These are phyloP conservation scores for Lathamus discolor DNA, from an alignment of 2,113 vertebrate species.

Conservation along the genomic window DNA sequence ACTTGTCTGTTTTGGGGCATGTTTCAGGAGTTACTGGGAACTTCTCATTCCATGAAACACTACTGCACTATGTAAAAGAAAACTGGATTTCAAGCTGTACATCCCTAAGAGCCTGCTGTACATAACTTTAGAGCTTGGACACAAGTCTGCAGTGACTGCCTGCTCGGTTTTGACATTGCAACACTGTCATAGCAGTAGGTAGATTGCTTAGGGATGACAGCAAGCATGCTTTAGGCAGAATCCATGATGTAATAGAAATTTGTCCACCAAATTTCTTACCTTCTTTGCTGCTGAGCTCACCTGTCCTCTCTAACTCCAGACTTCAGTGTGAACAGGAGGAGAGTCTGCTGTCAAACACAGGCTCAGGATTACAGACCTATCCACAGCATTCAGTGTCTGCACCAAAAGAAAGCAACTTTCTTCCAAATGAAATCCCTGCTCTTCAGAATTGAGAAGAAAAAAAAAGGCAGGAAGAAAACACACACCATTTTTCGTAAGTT, in stretches of 20 bases:
- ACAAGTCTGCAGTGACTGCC: background rate
- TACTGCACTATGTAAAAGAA: background rate
- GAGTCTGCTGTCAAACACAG: background rate
- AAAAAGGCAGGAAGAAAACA: background rate
- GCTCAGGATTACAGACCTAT: background rate
- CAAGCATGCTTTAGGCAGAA: background rate
- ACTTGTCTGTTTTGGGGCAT: background rate
- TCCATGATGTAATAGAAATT: background rate
- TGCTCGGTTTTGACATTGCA: background rate
- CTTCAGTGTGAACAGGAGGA: background rate
- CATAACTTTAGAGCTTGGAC: background rate
- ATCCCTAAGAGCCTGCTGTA: background rate
- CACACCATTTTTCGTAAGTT: background rate
- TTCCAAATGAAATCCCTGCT: background rate
- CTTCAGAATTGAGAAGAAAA: background rate
- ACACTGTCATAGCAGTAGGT: background rate
- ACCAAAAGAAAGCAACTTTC: background rate
- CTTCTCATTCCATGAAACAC: background rate
- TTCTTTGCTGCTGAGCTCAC: background rate
- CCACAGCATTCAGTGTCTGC: background rate
- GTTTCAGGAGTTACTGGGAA: background rate
- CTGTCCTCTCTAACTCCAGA: rapidly evolving
- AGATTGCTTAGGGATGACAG: background rate
- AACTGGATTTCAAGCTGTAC: background rate
- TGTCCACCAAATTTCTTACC: background rate